Percentiles rank a stretch among this genome's conserved stretches.
Evolutionary conservation across 2,888 invertebrate genomes (phyloP).

Genomic region (Papilio gigon): DNA sequence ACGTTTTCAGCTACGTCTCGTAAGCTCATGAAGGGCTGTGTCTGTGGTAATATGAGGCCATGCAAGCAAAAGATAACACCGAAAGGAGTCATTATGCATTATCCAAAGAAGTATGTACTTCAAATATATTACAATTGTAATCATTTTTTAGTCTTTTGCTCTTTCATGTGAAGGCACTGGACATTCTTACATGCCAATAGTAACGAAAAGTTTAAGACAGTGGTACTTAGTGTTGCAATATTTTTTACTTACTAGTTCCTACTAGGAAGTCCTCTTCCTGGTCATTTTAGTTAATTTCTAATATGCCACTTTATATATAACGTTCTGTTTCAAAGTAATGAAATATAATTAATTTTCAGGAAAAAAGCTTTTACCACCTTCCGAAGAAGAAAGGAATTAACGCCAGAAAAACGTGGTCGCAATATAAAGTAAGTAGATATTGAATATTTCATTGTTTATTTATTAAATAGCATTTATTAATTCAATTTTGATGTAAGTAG

Average conservation of each 20-base stretch:
- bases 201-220: too few species aligned
- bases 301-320: not conserved
- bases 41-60: conserved; percentile 64
- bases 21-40: conserved; percentile 61
- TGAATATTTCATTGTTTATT: not conserved
- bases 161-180: too few species aligned
- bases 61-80: conserved; percentile 72
- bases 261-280: too few species aligned
- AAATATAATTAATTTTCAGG: conserved; percentile 13
- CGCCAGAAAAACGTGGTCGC: conserved; percentile 14
- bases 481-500: not conserved
- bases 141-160: too few species aligned
- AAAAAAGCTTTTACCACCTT: conserved; percentile 28
- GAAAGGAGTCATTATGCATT: conserved; percentile 70
- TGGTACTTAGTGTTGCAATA: too few species aligned
- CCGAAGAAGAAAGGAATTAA: conserved; percentile 13
- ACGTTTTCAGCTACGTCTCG: conserved; percentile 53
- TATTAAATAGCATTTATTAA: not conserved
- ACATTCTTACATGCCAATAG: too few species aligned
- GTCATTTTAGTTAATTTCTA: not conserved
- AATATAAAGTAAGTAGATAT: conserved; percentile 29
- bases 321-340: not conserved
- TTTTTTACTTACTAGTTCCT: too few species aligned
- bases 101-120: conserved; percentile 68
- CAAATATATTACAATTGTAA: conserved; percentile 1